phyloP scores from a whole-genome alignment of 1,140 invertebrate species.

The Zeugodacus cucurbitae region DNA sequence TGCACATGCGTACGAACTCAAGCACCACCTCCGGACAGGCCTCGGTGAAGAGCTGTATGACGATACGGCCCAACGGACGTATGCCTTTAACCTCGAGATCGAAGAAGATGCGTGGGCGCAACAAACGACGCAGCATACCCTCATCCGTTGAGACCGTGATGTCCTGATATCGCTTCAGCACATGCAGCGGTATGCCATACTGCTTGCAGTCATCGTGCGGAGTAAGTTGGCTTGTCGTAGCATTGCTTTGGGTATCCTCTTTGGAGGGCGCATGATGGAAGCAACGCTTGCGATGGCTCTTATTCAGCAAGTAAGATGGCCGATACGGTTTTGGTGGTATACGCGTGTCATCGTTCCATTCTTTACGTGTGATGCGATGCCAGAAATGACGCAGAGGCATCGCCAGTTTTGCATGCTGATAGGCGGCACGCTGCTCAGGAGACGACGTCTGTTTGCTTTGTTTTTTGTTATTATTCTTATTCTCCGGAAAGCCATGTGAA shows the following conservation, averaged over 20 bases:
- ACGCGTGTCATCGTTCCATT: slow-evolving; percentile 10
- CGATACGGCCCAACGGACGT: slow-evolving; percentile 52
- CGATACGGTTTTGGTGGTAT: background rate
- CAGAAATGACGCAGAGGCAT: background rate
- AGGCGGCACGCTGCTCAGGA: background rate
- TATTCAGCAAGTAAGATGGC: background rate
- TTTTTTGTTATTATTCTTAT: background rate
- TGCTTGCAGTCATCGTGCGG: background rate
- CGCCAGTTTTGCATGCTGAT: background rate
- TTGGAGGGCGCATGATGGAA: background rate
- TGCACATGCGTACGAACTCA: slow-evolving; percentile 53
- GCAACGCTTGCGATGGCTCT: background rate
- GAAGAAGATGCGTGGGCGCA: slow-evolving; percentile 55
- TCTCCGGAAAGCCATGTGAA: background rate
- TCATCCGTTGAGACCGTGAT: slow-evolving; percentile 47
- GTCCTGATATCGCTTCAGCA: slow-evolving; percentile 50
- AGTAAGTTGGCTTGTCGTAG: background rate
- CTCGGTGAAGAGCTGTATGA: slow-evolving; percentile 59
- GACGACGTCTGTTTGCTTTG: background rate
- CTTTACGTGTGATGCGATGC: slow-evolving; percentile 12
- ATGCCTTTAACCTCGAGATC: slow-evolving; percentile 52
- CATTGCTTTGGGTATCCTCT: background rate
- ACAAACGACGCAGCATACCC: slow-evolving; percentile 47
- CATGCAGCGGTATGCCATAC: slow-evolving; percentile 42
- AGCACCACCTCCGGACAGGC: slow-evolving; percentile 56